phyloP scores from a whole-genome alignment of 2,888 invertebrate species.

The Toxonevra muliebris region DNA sequence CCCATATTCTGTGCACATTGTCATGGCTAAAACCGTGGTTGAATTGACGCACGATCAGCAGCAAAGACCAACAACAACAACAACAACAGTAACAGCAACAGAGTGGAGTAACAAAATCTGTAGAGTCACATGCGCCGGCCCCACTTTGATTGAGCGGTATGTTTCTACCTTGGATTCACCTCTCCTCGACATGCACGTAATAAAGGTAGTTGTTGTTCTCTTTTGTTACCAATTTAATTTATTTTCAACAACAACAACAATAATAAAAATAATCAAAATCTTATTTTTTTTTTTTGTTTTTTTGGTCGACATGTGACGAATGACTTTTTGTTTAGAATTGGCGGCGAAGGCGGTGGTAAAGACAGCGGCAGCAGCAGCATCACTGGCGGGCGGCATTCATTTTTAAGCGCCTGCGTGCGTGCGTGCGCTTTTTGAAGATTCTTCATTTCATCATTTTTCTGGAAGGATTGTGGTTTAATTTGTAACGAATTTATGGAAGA shows the following conservation, averaged over 20 bases:
- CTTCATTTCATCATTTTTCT: no score
- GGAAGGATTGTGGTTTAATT: no score
- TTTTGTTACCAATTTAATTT: constrained; percentile 21
- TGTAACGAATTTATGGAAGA: no score
- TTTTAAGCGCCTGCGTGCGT: no score
- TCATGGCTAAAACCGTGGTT: constrained; percentile 22
- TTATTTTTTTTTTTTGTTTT: background rate
- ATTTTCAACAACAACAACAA: constrained; percentile 2
- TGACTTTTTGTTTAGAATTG: constrained; percentile 9
- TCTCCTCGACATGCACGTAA: background rate
- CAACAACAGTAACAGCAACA: background rate
- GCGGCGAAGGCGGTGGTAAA: background rate
- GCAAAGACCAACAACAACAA: background rate
- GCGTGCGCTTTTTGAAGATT: no score
- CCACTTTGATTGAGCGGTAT: background rate
- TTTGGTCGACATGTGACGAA: constrained; percentile 16
- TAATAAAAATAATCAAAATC: constrained; percentile 17
- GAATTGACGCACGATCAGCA: constrained; percentile 18
- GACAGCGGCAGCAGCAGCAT: constrained; percentile 8
- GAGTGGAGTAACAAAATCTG: background rate
- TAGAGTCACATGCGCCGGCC: background rate
- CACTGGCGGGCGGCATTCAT: constrained; percentile 11
- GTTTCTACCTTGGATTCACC: background rate
- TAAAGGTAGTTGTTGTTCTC: constrained; percentile 10
- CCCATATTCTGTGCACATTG: constrained; percentile 30